A percentile compares a stretch with the other conserved stretches of the same genome.
phyloP scores from a whole-genome alignment of 1,140 invertebrate species.

The Wiebesia pumilae region DNA sequence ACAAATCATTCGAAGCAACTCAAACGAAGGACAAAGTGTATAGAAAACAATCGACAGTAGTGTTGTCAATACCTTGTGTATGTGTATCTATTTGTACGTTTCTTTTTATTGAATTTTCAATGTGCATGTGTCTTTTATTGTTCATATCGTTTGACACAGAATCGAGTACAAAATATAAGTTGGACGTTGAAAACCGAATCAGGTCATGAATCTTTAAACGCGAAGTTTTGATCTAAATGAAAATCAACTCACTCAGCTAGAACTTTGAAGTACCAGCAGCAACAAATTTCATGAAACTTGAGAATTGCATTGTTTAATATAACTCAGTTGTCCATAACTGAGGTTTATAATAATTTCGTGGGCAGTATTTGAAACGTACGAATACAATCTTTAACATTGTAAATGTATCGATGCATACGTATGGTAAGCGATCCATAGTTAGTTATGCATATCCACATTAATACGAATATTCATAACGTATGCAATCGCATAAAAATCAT shows the following conservation, averaged over 20 bases:
- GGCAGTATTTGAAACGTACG: too few relatives aligned
- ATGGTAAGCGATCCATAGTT: too few relatives aligned
- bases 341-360: too few relatives aligned
- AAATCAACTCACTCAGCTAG: conserved; percentile 20
- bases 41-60: too few relatives aligned
- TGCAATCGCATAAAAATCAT: too few relatives aligned
- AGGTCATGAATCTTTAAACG: conserved; percentile 37
- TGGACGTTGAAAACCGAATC: conserved; percentile 7
- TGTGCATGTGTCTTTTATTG: background rate
- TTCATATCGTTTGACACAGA: background rate
- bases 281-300: conserved; percentile 21
- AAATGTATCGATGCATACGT: too few relatives aligned
- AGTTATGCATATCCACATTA: too few relatives aligned
- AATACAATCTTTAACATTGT: too few relatives aligned
- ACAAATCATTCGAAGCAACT: too few relatives aligned
- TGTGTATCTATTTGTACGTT: conserved; percentile 1
- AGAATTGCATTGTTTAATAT: background rate
- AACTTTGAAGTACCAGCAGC: background rate
- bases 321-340: background rate
- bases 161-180: conserved; percentile 10
- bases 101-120: background rate
- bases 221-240: conserved; percentile 37
- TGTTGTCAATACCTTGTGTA: too few relatives aligned
- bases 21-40: too few relatives aligned
- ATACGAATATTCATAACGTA: too few relatives aligned